Evolutionary conservation across 2,888 invertebrate species (phyloP), one percentile per base, ranked within the genome.

Genomic region (Volucella zonaria): DNA sequence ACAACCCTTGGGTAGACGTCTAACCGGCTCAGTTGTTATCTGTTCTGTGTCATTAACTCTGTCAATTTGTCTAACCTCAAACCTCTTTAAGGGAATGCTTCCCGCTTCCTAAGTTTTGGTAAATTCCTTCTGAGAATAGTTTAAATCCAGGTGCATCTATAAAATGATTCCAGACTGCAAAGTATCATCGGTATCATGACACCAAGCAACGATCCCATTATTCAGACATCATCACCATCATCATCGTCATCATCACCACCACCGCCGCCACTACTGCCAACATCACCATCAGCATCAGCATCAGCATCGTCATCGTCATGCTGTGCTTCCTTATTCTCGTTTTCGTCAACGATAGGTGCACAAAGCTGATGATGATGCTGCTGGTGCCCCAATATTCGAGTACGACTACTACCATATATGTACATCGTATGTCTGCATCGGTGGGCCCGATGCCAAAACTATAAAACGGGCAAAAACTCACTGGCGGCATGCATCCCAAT

Each of bases 271-370:
- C 18, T 23, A 23, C 18, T 23, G 18, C 18, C 49, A 23, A 43
- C 70, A 58, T 43, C 45, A 71, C 52, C 43, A 43, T 15, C 56
- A 42, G 18, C 70, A 58, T 43, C 45, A 71, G 42, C 43, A 43
- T 15, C 56, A 42, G 18, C 52, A 31, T 43, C 52, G 42, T 52
- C 47, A 15, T 23, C 70, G 45, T 52, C 56, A 71, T 62, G 15
- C 52, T 56, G 61, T 47, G 52, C 23, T 45, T 40, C 52, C 88
- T 88, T 88, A 89, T 88, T 82, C 88, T 43, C 85, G 85, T 82
- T 87, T 88, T 89, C 86, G 87, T 31, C 31, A 31, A 31, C 4
- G 4, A 31, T 31, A 31, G 31, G 31, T 31, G 31, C 31, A 31
- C 31, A 6, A 31, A 31, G 31, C 31, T 54, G 12, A 12, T 52